Evolutionary conservation across 2,888 invertebrate genomes (phyloP), one percentile per base, ranked within the genome.

Genomic region (Noctua janthina): DNA sequence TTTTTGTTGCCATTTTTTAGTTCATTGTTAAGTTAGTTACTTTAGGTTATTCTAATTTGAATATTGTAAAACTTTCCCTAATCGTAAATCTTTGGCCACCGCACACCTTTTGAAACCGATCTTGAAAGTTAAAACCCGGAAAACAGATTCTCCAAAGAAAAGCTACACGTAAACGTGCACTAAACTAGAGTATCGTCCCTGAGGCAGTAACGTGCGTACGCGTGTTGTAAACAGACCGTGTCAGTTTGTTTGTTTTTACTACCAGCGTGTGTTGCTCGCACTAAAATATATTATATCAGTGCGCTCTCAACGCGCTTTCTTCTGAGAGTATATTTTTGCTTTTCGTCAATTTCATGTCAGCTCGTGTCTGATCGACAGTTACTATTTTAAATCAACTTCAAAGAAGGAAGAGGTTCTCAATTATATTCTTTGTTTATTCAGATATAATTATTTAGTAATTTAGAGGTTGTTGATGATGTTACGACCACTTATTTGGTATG

Each of bases 181-280:
- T 64, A 43, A 69, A 72, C 68, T 59, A 84, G 76, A 85, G 62
- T 23, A 43, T 43, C 76, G 83, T 81, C 83, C 81, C 76, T 83
- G 83, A 83, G 75, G 70, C 69, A 80, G 85, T 70, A 72, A 43
- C 83, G 85, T 85, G 83, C 83, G 83, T 82, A 85, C 85, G 83
- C 67, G 83, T 74, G 39, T 51, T 81, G 76, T 85, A 83, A 81
- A 83, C 85, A 83, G 64, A 69, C 85, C n/a, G 20, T 64, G 71
- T 69, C 72, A 69, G 72, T 54, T 64, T 76, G 82, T 85, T 85
- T 81, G 82, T 73, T 83, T 85, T 73, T 64, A 29, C 51, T 64
- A 46, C 64, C 56, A 76, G 56, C 85, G 81, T 69, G 71, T 80
- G 75, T 56, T 43, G 69, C 75, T 80, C 70, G 51, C 66, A 39